Conservation (phyloP, 2,888 invertebrate species). For the Tiliacea aurago region DNA sequence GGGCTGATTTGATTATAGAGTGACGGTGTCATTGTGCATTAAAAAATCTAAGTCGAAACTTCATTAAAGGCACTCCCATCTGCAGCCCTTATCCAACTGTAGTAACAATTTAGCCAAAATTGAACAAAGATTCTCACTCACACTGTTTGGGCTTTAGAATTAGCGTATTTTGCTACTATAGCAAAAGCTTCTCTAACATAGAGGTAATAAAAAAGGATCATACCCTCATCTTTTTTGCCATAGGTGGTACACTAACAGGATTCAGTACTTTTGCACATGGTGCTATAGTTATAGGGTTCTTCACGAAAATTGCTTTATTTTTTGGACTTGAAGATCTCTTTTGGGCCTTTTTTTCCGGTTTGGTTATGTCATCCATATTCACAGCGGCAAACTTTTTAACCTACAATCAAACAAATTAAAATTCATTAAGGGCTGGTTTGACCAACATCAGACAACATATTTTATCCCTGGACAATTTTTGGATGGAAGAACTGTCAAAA, state of each 20-base stretch:
- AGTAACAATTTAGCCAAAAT: not conserved
- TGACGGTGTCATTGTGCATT: not conserved
- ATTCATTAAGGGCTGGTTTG: not conserved
- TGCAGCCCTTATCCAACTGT: not conserved
- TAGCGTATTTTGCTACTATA: not conserved
- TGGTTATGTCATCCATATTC: conserved; percentile 74
- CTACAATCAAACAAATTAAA: conserved; percentile 65
- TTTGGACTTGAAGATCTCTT: conserved; percentile 84
- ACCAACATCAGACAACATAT: not conserved
- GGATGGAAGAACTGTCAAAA: not conserved
- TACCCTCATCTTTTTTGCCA: conserved; percentile 83
- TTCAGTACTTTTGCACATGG: conserved; percentile 67
- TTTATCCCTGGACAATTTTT: not conserved
- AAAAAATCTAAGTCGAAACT: too few relatives aligned
- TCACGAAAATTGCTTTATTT: conserved; percentile 73
- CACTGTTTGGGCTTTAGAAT: not conserved
- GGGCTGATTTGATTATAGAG: too few relatives aligned
- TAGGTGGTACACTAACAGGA: conserved; percentile 66
- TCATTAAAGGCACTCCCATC: not conserved
- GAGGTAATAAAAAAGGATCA: conserved; percentile 51
- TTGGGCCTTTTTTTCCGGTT: conserved; percentile 77
- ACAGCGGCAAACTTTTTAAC: conserved; percentile 88
- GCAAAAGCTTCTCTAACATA: not conserved
- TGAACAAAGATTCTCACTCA: not conserved
- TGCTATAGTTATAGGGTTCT: conserved; percentile 77